phyloP scores from a whole-genome alignment of 2,888 invertebrate species.

The Blastobasis adustella region DNA sequence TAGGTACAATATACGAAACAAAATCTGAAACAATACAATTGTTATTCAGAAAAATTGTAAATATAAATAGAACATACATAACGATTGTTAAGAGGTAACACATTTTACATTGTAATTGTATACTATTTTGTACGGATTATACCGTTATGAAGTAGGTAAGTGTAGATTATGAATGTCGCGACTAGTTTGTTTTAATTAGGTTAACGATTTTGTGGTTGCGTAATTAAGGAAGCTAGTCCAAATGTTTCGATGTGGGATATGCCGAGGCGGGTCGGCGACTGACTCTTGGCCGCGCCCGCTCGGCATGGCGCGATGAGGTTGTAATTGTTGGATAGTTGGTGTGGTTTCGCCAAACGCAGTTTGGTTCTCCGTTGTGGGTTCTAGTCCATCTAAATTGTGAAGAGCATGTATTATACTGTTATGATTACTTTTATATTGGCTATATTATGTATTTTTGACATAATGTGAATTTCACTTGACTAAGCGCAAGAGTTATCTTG shows the following conservation, averaged over 20 bases:
- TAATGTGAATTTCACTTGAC: slow-evolving; percentile 39
- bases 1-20: slow-evolving; percentile 3
- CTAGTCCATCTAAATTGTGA: slow-evolving; percentile 69
- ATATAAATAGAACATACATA: slow-evolving; percentile 35
- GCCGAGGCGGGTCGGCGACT: no score
- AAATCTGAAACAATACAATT: slow-evolving; percentile 17
- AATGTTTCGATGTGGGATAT: slow-evolving; percentile 64
- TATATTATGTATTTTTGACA: slow-evolving; percentile 36
- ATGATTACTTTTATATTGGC: slow-evolving; percentile 40
- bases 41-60: slow-evolving; percentile 35
- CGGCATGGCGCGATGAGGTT: no score
- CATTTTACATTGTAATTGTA: slow-evolving; percentile 43
- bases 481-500: slow-evolving; percentile 50
- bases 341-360: slow-evolving; percentile 33
- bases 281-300: no score
- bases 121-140: slow-evolving; percentile 41
- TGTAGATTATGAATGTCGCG: slow-evolving; percentile 47
- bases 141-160: slow-evolving; percentile 43
- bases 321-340: no score
- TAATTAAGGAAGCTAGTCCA: slow-evolving; percentile 73
- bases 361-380: slow-evolving; percentile 60
- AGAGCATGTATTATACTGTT: slow-evolving; percentile 46
- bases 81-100: slow-evolving; percentile 11
- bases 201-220: slow-evolving; percentile 52
- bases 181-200: slow-evolving; percentile 71